Percentiles rank a stretch among this genome's conserved stretches.
phyloP scores from a whole-genome alignment of 37 sponge, comb jelly and placozoan species.

The Petrosia ficiformis region DNA sequence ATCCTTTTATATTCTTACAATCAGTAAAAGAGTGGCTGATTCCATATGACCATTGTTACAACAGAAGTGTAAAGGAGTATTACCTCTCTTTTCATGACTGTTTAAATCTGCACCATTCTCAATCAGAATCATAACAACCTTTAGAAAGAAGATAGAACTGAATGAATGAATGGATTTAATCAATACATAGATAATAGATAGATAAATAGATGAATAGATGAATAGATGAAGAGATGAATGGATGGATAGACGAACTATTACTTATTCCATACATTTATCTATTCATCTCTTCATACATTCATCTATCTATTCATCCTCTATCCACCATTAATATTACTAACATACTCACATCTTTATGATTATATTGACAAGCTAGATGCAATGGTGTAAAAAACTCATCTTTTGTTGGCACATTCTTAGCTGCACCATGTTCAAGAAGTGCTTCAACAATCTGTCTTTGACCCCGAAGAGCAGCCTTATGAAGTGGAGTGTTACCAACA shows the following conservation, averaged over 20 bases:
- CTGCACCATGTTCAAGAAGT: conserved; percentile 62
- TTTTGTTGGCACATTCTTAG: conserved; percentile 39
- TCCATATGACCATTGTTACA: conserved; percentile 90
- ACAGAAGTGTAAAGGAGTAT: conserved; percentile 93
- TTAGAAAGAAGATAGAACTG: conserved; percentile 1
- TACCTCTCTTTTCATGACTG: conserved; percentile 64
- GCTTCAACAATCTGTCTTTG: conserved; percentile 45
- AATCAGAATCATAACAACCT: conserved; percentile 71
- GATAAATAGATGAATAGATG: not conserved
- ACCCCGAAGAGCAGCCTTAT: conserved; percentile 75
- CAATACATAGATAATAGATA: not conserved
- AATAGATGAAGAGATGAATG: conserved; percentile 8
- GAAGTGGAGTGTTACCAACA: conserved; percentile 64
- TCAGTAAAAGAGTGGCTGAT: conserved; percentile 68
- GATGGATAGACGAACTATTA: too few relatives aligned
- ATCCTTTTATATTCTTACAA: conserved; percentile 42
- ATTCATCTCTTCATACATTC: too few relatives aligned
- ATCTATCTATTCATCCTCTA: too few relatives aligned
- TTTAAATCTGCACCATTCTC: conserved; percentile 68
- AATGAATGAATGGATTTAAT: too few relatives aligned
- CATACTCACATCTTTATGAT: conserved; percentile 86
- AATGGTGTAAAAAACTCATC: conserved; percentile 70
- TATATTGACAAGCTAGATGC: conserved; percentile 92
- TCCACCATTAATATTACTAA: not conserved
- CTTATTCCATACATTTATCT: too few relatives aligned